Evolutionary conservation across 2,113 vertebrate species (phyloP).

Genomic region (cattle (Bos taurus)): DNA sequence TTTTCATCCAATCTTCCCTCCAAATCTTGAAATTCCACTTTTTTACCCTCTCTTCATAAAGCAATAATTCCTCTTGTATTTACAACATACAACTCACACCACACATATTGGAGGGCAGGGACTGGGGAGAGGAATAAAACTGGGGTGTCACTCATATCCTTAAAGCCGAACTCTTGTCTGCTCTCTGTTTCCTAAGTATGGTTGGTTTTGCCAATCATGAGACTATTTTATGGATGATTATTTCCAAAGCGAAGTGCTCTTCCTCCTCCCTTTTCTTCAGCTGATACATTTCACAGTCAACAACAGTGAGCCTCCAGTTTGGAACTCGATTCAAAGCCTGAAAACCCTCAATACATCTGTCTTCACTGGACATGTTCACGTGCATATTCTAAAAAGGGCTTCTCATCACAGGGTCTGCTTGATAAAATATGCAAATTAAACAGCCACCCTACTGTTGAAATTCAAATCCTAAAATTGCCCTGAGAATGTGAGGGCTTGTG

Average conservation of each 20-base stretch:
- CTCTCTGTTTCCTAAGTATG: not conserved
- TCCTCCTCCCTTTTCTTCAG: not conserved
- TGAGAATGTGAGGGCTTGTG: not conserved
- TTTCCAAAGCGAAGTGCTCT: not conserved
- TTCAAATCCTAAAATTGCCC: not conserved
- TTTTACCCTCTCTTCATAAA: not conserved
- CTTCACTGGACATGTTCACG: fast-evolving
- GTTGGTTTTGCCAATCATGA: not conserved
- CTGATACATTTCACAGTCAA: not conserved
- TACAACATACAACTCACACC: not conserved
- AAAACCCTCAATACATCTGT: not conserved
- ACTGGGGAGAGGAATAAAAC: not conserved
- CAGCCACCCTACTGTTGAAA: not conserved
- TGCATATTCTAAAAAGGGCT: not conserved
- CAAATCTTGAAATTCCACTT: not conserved
- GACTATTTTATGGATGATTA: not conserved
- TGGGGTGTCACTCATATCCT: not conserved
- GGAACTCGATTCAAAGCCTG: not conserved
- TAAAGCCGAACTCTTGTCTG: not conserved
- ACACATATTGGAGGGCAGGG: not conserved
- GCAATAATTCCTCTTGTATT: not conserved
- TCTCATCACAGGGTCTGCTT: not conserved
- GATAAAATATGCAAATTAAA: not conserved
- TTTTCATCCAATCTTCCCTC: not conserved
- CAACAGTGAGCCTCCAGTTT: not conserved